phyloP scores from a whole-genome alignment of 2,113 vertebrate genomes.

The Pollachius pollachius region DNA sequence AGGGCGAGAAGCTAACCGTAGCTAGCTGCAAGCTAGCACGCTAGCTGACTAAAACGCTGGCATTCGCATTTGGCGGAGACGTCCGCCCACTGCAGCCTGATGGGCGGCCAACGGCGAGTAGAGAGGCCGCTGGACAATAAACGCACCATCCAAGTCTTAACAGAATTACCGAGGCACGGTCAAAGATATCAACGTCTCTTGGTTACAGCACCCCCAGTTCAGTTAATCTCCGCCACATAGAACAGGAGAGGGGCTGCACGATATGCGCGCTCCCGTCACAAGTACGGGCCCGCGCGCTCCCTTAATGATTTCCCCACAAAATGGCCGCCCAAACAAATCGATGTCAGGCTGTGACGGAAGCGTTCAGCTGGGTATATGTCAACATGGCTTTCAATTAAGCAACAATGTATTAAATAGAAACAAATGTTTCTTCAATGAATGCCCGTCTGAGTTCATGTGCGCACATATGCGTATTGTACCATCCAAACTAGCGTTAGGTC shows the following conservation, averaged over 20 bases:
- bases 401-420: no score
- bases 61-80: conserved; percentile 50
- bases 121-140: conserved; percentile 20
- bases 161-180: conserved; percentile 48
- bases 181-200: conserved; percentile 44
- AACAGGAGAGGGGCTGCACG: conserved; percentile 65
- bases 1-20: conserved; percentile 49
- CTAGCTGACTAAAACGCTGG: conserved; percentile 55
- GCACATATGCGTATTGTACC: no score
- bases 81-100: conserved; percentile 39
- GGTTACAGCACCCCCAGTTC: conserved; percentile 54
- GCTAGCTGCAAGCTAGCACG: conserved; percentile 56
- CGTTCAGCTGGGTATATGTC: no score
- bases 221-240: conserved; percentile 54
- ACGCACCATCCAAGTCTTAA: conserved; percentile 37
- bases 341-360: background rate
- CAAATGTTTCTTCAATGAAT: no score
- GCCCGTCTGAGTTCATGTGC: no score
- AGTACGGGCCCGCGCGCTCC: conserved; percentile 57
- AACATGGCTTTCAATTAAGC: no score
- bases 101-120: conserved; percentile 28
- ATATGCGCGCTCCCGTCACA: conserved; percentile 64
- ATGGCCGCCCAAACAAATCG: conserved; percentile 78
- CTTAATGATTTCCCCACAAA: conserved; percentile 70
- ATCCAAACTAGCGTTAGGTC: no score